Base-by-base conservation (phyloP, 2,797 vertebrate genomes). In the Etheostoma nigrum region DNA sequence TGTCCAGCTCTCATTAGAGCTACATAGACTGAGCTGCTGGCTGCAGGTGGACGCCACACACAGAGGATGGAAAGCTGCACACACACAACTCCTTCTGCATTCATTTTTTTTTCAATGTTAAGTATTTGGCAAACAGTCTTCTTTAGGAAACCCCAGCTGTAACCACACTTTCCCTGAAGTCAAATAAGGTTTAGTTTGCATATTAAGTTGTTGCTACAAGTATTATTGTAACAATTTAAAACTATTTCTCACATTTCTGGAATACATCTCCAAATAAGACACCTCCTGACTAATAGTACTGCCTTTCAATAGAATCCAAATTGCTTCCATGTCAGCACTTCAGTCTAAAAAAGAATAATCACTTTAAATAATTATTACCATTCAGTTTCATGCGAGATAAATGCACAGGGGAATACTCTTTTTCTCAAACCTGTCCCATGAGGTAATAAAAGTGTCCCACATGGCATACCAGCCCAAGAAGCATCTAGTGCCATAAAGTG, bases 401-500 rank as follows among this genome's bases (percentile, higher is more conserved):
- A 75, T 21, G 65, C 59, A 45, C 21, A 33, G 33, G 14, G 19
- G 57, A 53, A 19, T 58, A 10, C 27, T 66, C 48, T 33, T 66
- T 54, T 66, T 54, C 69, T 74, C 55, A 72, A 57, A 62, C 8
- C 15, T 44, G n/a, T 63, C 58, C 33, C 27, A 40, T 0, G 33
- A 57, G 67, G 45, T 57, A 51, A 59, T 85, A 67, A 82, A 83
- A 63, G 12, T 27, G 25, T 44, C 58, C 47, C 64, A 76, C 54
- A n/a, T 27, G 21, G 57, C 25, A 18, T 7, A 52, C 66, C 63
- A 65, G 61, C 57, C 55, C 2, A 19, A 48, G 68, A 64, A 79
- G 60, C 76, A 19, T 67, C 44, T 48, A 21, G 74, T 1, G 18
- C 76, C 23, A 62, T 86, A 65, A 85, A 79, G 67, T 47, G 52